These are phyloP conservation scores for Cyanoramphus novaezelandiae DNA, from an alignment of 2,113 vertebrate species.

Conservation along the genomic window DNA sequence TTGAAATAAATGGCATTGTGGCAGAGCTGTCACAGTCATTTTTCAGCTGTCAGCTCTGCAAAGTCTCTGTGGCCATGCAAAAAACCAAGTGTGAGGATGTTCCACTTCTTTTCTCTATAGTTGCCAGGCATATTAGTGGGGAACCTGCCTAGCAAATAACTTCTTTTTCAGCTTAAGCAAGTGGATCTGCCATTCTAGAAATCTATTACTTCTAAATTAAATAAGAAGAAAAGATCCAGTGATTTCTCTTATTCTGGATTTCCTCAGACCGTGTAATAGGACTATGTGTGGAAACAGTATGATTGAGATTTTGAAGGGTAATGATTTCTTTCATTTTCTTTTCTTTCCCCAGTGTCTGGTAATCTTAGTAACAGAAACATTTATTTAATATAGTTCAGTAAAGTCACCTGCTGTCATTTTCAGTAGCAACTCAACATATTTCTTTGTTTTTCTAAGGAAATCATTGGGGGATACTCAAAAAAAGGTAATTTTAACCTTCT, in stretches of 20 bases:
- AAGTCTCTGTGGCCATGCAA: neutral
- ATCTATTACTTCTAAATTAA: neutral
- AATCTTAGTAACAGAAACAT: neutral
- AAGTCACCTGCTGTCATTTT: neutral
- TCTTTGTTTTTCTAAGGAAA: neutral
- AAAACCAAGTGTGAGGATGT: neutral
- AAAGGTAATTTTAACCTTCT: neutral
- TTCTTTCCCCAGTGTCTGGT: neutral
- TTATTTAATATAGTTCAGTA: neutral
- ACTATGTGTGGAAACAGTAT: neutral
- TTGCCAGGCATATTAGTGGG: neutral
- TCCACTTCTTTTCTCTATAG: neutral
- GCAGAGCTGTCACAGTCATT: neutral
- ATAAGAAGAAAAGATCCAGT: neutral
- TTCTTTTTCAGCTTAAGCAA: neutral
- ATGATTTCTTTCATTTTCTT: neutral
- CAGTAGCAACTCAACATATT: neutral
- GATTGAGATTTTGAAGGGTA: neutral
- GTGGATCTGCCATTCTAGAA: neutral
- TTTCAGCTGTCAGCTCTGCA: conserved; percentile 29
- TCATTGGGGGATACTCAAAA: neutral
- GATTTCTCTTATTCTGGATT: neutral
- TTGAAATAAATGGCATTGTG: conserved; percentile 41
- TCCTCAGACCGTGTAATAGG: neutral
- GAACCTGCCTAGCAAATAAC: neutral